Base-by-base conservation (phyloP, 1,140 invertebrate species). In the Aradophagus sp. region DNA sequence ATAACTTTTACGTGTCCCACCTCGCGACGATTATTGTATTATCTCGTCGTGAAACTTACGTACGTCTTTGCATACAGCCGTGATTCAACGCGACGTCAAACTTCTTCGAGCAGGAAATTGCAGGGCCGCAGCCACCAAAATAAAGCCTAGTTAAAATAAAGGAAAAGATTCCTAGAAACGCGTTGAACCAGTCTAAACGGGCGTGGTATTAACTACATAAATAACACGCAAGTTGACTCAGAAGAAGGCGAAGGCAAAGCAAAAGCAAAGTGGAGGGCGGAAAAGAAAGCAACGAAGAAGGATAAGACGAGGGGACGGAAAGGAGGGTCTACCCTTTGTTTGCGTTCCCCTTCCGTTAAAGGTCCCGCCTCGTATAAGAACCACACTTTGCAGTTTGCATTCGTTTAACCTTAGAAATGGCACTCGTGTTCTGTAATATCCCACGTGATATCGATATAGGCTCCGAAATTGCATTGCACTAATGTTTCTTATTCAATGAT, bases 141-240 rank as follows among this genome's bases (percentile, higher is more conserved):
- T 55, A 75, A 72, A 69, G 31, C 58, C 47, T 31, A 39, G 59
- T 52, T 52, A 73, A 65, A 73, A 63, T 38, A 65, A 55, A 71
- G 32, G 36, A 79, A 75, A 74, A 69, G 72, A 80, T 80, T 78
- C 56, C 65, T 63, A 75, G 73, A 70, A 80, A 80, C 35, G 68
- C 74, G 59, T 68, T 75, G 56, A 73, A 52, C 38, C 59, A 74
- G 53, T 74, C 70, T 69, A 73, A n/a, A 72, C 62, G 55, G 76
- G 73, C 66, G 74, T 70, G 74, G 78, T 76, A 80, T 80, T 79
- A 79, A 80, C 62, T 78, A 73, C 73, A 77, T 77, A 76, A 77
- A 77, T 76, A 74, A 77, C 71, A 72, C 59, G 65, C 73, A 70
- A 61, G 63, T 73, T 66, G 63, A 55, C 63, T 73, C 20, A 32